Base-by-base conservation (phyloP, 2,888 invertebrate species). In the Leptinotarsa peninsularis region DNA sequence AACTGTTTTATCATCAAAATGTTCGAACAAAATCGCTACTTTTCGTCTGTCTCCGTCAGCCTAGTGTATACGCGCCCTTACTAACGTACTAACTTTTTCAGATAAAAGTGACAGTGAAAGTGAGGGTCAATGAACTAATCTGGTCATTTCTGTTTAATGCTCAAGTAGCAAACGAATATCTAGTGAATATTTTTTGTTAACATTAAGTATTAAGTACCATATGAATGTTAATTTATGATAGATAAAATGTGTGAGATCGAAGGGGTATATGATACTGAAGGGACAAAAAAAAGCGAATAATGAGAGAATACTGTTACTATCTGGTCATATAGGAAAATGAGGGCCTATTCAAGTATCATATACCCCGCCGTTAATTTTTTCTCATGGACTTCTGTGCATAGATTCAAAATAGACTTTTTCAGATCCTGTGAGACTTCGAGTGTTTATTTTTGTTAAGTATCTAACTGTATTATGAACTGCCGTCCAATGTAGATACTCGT, bases 61-160 rank as follows among this genome's bases (percentile, higher is more conserved):
- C n/a, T 10, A 63, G 63, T 58, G 21, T 58, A 58, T 14, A 23
- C 23, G 15, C 58, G 23, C 58, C 58, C 69, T 54, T 75, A 79
- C 81, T 82, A 81, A 81, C 80, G 52, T 67, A 80, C 80, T 81
- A 82, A 81, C 80, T 81, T 78, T 93, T 92, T 80, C 92, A 96
- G 96, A 96, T 91, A 96, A 96, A 91, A 96, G 95, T 91, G 96
- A 96, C 93, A 96, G 95, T 91, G 96, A 96, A 91, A 96, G 96
- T 90, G 96, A 96, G 91, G 96, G 95, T 90, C 96, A 96, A 91
- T 96, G 93, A 93, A 86, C 74, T 69, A 77, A 73, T 78, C 76
- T 79, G 76, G 75, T 80, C 76, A 79, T 77, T 66, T 72, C 60
- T 72, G 69, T 71, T 63, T 43, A 77, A 81, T 82, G 83, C 82